Conservation (phyloP, 2,888 invertebrate species). For the Mythimna impura region DNA sequence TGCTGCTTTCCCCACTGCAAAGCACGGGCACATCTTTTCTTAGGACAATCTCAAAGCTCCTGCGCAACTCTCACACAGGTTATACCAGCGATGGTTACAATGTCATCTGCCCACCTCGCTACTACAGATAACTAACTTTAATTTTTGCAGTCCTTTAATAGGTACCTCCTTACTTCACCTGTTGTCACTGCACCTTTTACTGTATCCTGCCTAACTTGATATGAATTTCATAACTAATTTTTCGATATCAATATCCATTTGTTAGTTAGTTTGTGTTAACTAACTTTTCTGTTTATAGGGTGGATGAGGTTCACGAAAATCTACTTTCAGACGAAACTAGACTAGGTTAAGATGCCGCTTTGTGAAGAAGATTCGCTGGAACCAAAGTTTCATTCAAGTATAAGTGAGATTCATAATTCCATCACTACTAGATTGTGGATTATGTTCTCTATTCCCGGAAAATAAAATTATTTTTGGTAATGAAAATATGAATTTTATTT, state of each 20-base stretch:
- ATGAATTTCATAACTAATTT: too few relatives aligned
- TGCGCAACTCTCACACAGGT: too few relatives aligned
- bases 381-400: slow-evolving; percentile 27
- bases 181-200: too few relatives aligned
- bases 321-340: slow-evolving; percentile 47
- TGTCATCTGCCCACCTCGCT: too few relatives aligned
- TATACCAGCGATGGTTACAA: too few relatives aligned
- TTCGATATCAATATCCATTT: slow-evolving; percentile 3
- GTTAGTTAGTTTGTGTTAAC: slow-evolving; percentile 1
- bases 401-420: slow-evolving; percentile 20
- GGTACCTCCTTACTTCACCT: too few relatives aligned
- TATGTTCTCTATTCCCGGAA: neutral
- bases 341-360: slow-evolving; percentile 37
- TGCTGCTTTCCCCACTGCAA: too few relatives aligned
- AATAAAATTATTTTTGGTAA: neutral
- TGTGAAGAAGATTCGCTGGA: slow-evolving; percentile 34
- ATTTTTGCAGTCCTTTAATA: too few relatives aligned
- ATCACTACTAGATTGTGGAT: slow-evolving; percentile 4
- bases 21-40: too few relatives aligned
- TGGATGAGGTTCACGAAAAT: slow-evolving; percentile 46
- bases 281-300: slow-evolving; percentile 46
- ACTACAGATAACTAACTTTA: too few relatives aligned
- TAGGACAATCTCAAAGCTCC: too few relatives aligned
- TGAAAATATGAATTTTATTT: neutral
- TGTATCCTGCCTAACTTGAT: too few relatives aligned